Base-by-base conservation (phyloP, 2,888 invertebrate species). In the Lobophora halterata region DNA sequence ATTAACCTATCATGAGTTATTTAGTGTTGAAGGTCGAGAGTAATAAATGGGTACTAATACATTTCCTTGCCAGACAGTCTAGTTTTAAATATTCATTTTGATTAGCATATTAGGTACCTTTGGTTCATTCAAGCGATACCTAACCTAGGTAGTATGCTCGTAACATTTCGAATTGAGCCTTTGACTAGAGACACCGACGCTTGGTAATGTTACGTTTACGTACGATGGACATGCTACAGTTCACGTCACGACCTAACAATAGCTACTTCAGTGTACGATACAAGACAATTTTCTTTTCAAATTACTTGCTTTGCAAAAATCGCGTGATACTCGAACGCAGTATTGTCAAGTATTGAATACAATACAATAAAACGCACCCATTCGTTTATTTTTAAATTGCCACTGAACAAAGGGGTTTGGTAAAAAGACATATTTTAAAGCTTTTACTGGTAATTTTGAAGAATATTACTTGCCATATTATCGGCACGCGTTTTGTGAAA, bases 1-100 rank as follows among this genome's bases (percentile, higher is more conserved):
- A 86, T 87, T 86, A 86, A 81, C 80, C 79, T 81, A 86, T 86
- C 83, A 79, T 63, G 61, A 65, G 60, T 69, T 79, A 71, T 79
- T 78, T 79, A 79, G 68, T 73, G 71, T 54, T 74, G 80, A 82
- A 86, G 85, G 86, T 79, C 79, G 66, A 24, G 9, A 19, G 51
- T 73, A 75, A 78, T 75, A 64, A 66, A 72, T 75, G 70, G 69
- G 64, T 71, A 61, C 58, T 53, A 53, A 53, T 67, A 68, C 65
- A 64, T 58, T 71, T 74, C 65, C 67, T 71, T 53, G 55, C 35
- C 53, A 51, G 52, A 54, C 65, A 63, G 58, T 64, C 64, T 58
- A 57, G 52, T 65, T 63, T 61, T 57, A 56, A 60, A 55, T 32
- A 38, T 37, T 28, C 5, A 7, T 7, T 26, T 20, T 27, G 18